Base-by-base conservation (phyloP, 2,797 vertebrate genomes). In the Pseudopleuronectes americanus region DNA sequence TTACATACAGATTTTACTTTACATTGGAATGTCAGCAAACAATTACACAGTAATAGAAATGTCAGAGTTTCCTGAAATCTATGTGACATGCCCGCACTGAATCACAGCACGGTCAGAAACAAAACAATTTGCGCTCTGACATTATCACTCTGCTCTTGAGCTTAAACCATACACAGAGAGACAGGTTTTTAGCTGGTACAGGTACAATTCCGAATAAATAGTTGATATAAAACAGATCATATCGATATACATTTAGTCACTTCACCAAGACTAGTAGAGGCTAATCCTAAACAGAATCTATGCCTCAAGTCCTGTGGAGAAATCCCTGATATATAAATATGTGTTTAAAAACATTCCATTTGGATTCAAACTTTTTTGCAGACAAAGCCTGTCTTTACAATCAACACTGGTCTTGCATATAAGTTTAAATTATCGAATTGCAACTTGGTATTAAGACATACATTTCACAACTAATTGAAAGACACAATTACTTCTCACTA, bases 161-260 rank as follows among this genome's bases (percentile, higher is more conserved):
- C 21, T 28, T 6, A 2, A 57, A 17, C 45, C 23, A 22, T 12
- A 4, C 16, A 60, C 33, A 57, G 49, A 33, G 31, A 76, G 4
- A 45, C 43, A 45, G 43, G 43, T 16, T 14, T 4, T 13, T 13
- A 43, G 16, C 28, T 23, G 16, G 57, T 71, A 74, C 57, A 63
- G 62, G 71, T 65, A 71, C 64, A 64, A 4, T 17, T 57, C 63
- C 83, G 68, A 91, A 90, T 91, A 92, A 91, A 92, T 88, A 93
- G 73, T 60, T 56, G 60, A 78, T 86, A 77, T 87, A 80, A 84
- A 89, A 86, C 1, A 79, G 57, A 84, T 87, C 21, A 59, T 61
- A 84, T 76, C 23, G 78, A 85, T 90, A 71, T 87, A 89, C 83
- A 90, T 77, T 80, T 79, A 76, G 43, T 38, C 7, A 2, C 61